Evolutionary conservation across 2,888 invertebrate species (phyloP), one percentile per base, ranked within the genome.

Genomic region (Carpatolechia fugitivella): DNA sequence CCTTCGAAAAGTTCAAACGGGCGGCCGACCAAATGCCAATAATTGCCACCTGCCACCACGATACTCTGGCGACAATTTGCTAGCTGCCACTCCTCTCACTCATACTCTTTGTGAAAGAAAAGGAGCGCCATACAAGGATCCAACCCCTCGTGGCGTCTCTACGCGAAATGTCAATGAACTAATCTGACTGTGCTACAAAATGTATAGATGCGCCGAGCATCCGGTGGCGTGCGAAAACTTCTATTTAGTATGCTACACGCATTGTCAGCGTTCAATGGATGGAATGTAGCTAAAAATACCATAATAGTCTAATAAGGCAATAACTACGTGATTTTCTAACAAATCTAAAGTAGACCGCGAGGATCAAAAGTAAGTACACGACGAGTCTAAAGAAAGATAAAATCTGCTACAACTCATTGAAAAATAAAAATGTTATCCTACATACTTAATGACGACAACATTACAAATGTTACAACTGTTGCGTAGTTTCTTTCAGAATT

Each of bases 81-180:
- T 78, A 75, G 76, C 64, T 63, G 60, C 59, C 64, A 62, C 60
- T 64, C 60, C 57, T 79, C 80, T 70, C 78, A 10, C 60, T 82
- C 76, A 59, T 47, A 63, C 64, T 36, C 59, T 52, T 54, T 46
- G 29, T 54, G 57, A 56, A 44, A 57, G 66, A 65, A 54, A 62
- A 63, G 71, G 70, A 68, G 58, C 54, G 66, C 66, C 20, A 56
- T 14, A 57, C 61, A 58, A 61, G 66, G 67, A 68, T 68, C 68
- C 65, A 71, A 74, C 69, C 76, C 79, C 75, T 76, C 71, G 67
- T 58, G 62, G 61, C 70, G 76, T 80, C 80, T 80, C 80, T 79
- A 78, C 74, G 70, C 68, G 66, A 77, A 80, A 83, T 79, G 89
- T 89, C 88, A 89, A 86, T 83, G 89, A 89, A 87, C 89, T 84